Evolutionary conservation across 2,888 invertebrate species (phyloP), one percentile per base, ranked within the genome.

Genomic region (Pachydiplax longipennis): DNA sequence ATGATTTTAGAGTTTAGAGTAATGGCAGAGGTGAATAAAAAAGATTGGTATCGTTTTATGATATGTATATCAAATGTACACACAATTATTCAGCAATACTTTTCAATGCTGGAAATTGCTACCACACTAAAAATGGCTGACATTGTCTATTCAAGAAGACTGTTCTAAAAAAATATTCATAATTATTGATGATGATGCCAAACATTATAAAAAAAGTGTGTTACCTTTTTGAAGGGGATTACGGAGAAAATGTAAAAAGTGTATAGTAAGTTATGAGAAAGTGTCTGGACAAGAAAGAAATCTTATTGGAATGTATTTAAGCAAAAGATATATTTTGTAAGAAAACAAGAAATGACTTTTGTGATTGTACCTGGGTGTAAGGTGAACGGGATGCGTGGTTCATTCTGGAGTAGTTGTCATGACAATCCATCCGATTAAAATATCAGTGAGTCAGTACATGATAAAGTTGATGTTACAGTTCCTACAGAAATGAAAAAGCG

Each of bases 221-320:
- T 87, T 87, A 87, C 87, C 87, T 87, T 87, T 87, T 87, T 87
- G 87, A 87, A 65, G 87, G 87, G 65, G 61, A 61, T 87, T 37
- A 22, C 35, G 61, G 87, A 87, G 87, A 87, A 87, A 58, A 87
- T 87, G 87, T 87, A 87, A 87, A 87, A 87, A 87, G 87, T 87
- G 87, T 87, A 87, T 87, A 87, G 87, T 87, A 87, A 87, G 87
- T 87, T 87, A 87, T 87, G 87, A 87, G 87, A 87, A 87, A 61
- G 87, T 87, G 87, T 87, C 87, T 87, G 87, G 87, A 87, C 87
- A 87, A 87, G 87, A 87, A 87, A 87, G 87, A 87, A 87, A 87
- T 61, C 87, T 61, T 87, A 87, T 87, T 87, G 87, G 87, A 87
- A 87, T 87, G 87, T 87, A 87, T 87, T 87, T 87, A 87, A 87